Percentiles rank a stretch among this genome's conserved stretches.
Conservation (phyloP, 2,113 vertebrate species). For the Rhodinocichla rosea region DNA sequence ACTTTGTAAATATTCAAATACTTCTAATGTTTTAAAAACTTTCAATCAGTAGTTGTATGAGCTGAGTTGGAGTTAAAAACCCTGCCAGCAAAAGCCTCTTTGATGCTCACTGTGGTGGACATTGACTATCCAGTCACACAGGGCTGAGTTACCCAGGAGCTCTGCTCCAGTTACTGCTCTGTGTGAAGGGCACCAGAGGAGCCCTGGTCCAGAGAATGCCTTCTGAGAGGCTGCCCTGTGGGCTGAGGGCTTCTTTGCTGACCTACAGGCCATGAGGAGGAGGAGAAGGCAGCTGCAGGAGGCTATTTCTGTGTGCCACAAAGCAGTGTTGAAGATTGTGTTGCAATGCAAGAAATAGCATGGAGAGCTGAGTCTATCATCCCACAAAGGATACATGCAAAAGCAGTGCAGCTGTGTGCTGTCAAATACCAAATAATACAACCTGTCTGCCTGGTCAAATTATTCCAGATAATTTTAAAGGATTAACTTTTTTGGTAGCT, state of each 20-base stretch:
- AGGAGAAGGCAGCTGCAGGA: neutral
- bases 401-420: neutral
- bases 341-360: neutral
- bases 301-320: neutral
- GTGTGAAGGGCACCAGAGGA: neutral
- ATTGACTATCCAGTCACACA: neutral
- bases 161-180: neutral
- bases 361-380: neutral
- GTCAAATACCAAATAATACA: neutral
- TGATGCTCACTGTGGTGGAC: neutral
- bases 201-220: neutral
- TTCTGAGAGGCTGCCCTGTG: neutral
- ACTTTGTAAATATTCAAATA: neutral
- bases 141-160: neutral
- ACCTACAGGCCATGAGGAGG: neutral
- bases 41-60: neutral
- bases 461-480: neutral
- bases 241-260: neutral
- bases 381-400: fast-evolving
- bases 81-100: neutral
- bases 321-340: neutral
- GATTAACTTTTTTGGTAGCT: neutral
- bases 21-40: neutral
- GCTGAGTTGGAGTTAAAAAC: neutral
- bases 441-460: neutral